Percentiles rank a stretch among this genome's conserved stretches.
phyloP scores from a whole-genome alignment of 2,797 vertebrate genomes.

The Hoplostethus atlanticus region DNA sequence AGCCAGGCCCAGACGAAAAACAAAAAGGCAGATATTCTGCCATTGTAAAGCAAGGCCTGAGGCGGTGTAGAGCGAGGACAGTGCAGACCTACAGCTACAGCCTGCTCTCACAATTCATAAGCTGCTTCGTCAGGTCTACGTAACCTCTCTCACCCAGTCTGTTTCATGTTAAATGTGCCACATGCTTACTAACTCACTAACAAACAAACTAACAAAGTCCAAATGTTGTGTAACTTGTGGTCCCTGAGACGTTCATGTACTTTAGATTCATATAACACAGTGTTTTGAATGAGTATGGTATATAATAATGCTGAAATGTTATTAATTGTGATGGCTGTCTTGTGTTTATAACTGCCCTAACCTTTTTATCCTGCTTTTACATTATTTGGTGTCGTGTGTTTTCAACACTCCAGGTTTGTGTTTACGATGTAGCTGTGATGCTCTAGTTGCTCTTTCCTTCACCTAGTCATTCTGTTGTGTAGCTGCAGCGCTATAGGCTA shows the following conservation, averaged over 20 bases:
- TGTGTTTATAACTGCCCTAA: conserved; percentile 70
- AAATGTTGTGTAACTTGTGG: conserved; percentile 14
- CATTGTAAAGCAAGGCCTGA: not conserved
- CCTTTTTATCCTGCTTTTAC: conserved; percentile 71
- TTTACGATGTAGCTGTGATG: conserved; percentile 31
- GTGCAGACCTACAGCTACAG: not conserved
- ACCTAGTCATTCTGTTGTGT: conserved; percentile 44
- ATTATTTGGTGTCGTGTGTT: conserved; percentile 38
- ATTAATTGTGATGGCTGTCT: conserved; percentile 59
- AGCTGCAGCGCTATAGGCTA: conserved; percentile 56
- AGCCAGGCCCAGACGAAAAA: not conserved
- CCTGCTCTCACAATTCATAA: not conserved
- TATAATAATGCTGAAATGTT: conserved; percentile 54
- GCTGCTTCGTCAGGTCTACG: not conserved
- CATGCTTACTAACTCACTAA: conserved; percentile 50
- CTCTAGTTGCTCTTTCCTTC: conserved; percentile 48
- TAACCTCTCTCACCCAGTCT: not conserved
- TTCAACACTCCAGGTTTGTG: conserved; percentile 32
- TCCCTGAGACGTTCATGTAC: conserved; percentile 9
- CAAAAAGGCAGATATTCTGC: not conserved
- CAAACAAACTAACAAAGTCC: not conserved
- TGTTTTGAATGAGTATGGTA: conserved; percentile 4
- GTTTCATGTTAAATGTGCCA: conserved; percentile 15
- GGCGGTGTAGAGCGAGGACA: not conserved
- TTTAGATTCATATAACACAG: conserved; percentile 29